phyloP scores from a whole-genome alignment of 2,888 invertebrate species.

The Salticus scenicus region DNA sequence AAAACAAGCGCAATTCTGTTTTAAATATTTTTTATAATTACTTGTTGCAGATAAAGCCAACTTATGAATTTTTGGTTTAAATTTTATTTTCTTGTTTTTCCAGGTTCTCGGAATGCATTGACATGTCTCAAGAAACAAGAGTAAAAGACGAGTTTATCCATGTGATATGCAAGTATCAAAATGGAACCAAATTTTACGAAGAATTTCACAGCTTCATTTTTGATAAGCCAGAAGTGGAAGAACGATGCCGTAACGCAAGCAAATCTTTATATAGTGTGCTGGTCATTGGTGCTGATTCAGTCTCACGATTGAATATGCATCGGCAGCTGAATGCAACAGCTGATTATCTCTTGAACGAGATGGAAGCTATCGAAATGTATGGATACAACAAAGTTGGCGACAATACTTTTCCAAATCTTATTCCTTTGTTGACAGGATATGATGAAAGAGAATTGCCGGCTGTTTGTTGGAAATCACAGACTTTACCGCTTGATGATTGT shows the following conservation, averaged over 20 bases:
- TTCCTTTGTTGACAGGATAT: constrained; percentile 74
- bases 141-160: constrained; percentile 55
- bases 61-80: too few relatives aligned
- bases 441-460: constrained; percentile 52
- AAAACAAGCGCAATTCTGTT: too few relatives aligned
- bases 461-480: constrained; percentile 44
- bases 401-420: constrained; percentile 76
- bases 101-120: constrained; percentile 26
- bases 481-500: constrained; percentile 73
- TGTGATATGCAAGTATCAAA: constrained; percentile 31
- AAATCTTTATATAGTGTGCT: constrained; percentile 78
- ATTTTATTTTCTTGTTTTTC: constrained; percentile 24
- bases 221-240: constrained; percentile 55
- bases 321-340: constrained; percentile 85
- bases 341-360: constrained; percentile 79
- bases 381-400: constrained; percentile 81
- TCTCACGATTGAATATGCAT: constrained; percentile 86
- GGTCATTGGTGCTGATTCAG: constrained; percentile 88
- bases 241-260: constrained; percentile 11
- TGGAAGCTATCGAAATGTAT: constrained; percentile 82
- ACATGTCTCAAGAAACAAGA: constrained; percentile 8
- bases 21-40: too few relatives aligned
- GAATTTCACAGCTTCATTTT: constrained; percentile 62
- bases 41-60: too few relatives aligned
- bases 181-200: constrained; percentile 42